phyloP scores from a whole-genome alignment of 2,113 vertebrate genomes.

The Climacteris rufus region DNA sequence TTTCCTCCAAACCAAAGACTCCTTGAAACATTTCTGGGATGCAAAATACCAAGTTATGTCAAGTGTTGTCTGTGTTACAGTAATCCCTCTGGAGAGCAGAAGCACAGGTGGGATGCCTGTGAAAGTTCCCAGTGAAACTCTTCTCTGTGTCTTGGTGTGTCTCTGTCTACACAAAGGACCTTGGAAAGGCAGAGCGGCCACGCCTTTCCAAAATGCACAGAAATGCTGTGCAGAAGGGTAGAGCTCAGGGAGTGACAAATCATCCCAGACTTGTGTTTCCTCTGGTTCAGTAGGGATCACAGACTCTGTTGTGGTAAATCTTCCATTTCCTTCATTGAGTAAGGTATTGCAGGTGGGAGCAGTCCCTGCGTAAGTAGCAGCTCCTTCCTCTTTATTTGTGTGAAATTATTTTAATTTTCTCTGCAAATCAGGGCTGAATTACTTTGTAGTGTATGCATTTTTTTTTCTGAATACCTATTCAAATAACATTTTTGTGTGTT shows the following conservation, averaged over 20 bases:
- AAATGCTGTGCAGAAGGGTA: background rate
- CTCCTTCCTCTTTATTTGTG: background rate
- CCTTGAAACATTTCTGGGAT: background rate
- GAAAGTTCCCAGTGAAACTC: background rate
- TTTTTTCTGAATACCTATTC: background rate
- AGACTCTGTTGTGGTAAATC: background rate
- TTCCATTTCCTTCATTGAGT: background rate
- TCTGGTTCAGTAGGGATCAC: background rate
- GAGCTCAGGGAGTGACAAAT: background rate
- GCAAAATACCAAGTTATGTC: background rate
- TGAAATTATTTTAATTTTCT: background rate
- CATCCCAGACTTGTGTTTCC: fast-evolving
- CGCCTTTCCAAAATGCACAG: background rate
- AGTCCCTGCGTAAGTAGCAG: background rate
- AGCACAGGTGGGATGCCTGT: background rate
- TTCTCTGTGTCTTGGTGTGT: background rate
- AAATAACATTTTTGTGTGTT: background rate
- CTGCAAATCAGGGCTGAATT: background rate
- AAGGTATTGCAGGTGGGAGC: background rate
- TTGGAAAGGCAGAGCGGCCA: background rate
- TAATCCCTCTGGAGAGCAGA: background rate
- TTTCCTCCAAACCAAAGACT: background rate
- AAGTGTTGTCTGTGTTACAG: no score
- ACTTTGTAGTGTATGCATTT: background rate
- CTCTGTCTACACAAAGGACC: background rate